phyloP scores from a whole-genome alignment of 2,888 invertebrate genomes.

The Odontomyia ornata region DNA sequence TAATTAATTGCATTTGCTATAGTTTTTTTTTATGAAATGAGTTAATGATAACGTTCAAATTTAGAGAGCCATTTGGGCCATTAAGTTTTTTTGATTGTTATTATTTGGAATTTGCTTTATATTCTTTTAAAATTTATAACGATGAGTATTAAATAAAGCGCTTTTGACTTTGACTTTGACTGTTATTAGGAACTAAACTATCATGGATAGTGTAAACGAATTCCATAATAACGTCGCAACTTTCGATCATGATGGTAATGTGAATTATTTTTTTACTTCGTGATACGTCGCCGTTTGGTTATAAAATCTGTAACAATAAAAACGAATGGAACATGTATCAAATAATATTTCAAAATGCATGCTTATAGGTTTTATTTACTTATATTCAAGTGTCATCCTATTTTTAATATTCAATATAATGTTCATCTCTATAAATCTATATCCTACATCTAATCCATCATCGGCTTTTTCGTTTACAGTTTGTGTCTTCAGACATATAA shows the following conservation, averaged over 20 bases:
- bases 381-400: background rate
- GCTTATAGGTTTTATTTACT: conserved; percentile 5
- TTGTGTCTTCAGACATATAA: background rate
- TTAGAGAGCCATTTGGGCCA: too few species aligned
- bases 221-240: background rate
- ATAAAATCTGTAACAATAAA: conserved; percentile 20
- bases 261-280: conserved; percentile 11
- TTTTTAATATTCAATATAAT: background rate
- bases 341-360: background rate
- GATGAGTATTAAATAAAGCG: too few species aligned
- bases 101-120: too few species aligned
- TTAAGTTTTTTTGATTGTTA: too few species aligned
- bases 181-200: too few species aligned
- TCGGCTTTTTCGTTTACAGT: background rate
- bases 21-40: too few species aligned
- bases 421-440: conserved; percentile 4
- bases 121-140: too few species aligned
- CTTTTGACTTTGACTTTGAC: too few species aligned
- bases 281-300: conserved; percentile 8
- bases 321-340: background rate
- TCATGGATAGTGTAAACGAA: too few species aligned
- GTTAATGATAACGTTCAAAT: too few species aligned
- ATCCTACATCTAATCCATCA: background rate
- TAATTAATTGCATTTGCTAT: too few species aligned
- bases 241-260: background rate